These are phyloP conservation scores for Arnoldichthys spilopterus DNA, from an alignment of 2,797 vertebrate genomes.

Conservation along the genomic window DNA sequence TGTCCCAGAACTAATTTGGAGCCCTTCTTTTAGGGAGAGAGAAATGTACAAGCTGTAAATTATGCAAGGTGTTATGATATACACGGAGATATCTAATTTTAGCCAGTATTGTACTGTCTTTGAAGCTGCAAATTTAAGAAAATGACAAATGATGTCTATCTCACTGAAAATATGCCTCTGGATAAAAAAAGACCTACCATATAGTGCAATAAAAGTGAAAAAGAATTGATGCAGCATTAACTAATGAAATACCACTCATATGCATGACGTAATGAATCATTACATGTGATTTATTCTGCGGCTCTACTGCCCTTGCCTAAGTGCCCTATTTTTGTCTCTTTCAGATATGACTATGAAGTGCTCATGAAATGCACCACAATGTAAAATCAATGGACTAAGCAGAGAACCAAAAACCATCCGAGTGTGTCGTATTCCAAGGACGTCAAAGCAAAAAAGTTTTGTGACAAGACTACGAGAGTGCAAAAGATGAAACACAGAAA, in stretches of 20 bases:
- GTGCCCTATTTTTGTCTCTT: constrained; percentile 53
- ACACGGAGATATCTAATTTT: constrained; percentile 14
- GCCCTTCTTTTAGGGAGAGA: constrained; percentile 32
- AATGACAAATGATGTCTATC: neutral
- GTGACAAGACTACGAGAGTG: constrained; percentile 31
- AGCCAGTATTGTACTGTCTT: neutral
- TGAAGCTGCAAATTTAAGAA: neutral
- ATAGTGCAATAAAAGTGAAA: neutral
- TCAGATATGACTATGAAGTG: constrained; percentile 62
- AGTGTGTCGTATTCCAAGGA: constrained; percentile 2
- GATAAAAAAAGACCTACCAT: neutral
- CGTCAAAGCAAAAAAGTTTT: constrained; percentile 15
- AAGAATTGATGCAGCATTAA: neutral
- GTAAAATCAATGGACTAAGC: constrained; percentile 62
- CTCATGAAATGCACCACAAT: constrained; percentile 66
- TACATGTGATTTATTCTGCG: constrained; percentile 15
- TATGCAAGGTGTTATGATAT: constrained; percentile 26
- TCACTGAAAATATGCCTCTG: neutral
- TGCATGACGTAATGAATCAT: neutral
- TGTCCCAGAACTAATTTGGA: constrained; percentile 53
- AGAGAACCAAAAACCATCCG: constrained; percentile 21
- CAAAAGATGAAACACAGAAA: constrained; percentile 46
- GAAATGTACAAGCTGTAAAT: constrained; percentile 32
- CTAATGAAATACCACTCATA: neutral
- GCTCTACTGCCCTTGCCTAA: constrained; percentile 29